phyloP scores from a whole-genome alignment of 2,888 invertebrate genomes.

The Ophion slaviceki region DNA sequence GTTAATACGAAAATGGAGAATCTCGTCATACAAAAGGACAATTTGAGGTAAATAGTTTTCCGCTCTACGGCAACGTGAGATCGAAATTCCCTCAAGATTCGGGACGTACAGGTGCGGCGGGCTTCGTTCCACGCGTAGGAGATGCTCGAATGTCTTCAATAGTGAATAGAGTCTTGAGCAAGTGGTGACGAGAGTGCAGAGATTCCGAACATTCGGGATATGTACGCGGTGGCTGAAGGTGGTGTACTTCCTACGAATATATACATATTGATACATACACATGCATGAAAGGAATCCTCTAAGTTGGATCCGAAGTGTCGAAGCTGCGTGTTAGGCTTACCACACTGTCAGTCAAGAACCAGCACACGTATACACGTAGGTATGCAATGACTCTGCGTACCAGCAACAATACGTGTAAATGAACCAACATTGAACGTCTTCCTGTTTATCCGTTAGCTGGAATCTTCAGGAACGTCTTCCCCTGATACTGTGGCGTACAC shows the following conservation, averaged over 20 bases:
- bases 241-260: slow-evolving; percentile 11
- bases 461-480: slow-evolving; percentile 74
- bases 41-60: slow-evolving; percentile 28
- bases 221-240: slow-evolving; percentile 42
- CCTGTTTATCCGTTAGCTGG: slow-evolving; percentile 58
- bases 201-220: slow-evolving; percentile 36
- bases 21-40: background rate
- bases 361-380: background rate
- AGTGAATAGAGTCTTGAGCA: slow-evolving; percentile 55
- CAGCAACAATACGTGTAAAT: slow-evolving; percentile 81
- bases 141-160: slow-evolving; percentile 35
- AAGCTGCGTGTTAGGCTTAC: slow-evolving; percentile 47
- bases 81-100: background rate
- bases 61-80: background rate
- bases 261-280: background rate
- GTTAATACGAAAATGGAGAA: background rate
- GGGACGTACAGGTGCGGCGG: slow-evolving; percentile 43
- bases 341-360: slow-evolving; percentile 16
- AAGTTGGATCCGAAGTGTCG: slow-evolving; percentile 66
- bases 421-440: slow-evolving; percentile 77
- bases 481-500: slow-evolving; percentile 13
- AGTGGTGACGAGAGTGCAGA: slow-evolving; percentile 35
- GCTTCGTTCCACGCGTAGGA: slow-evolving; percentile 34
- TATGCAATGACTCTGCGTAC: slow-evolving; percentile 39
- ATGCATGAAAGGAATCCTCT: slow-evolving; percentile 49